Base-by-base conservation (phyloP, 2,797 vertebrate genomes). In the Enteromius paludinosus region DNA sequence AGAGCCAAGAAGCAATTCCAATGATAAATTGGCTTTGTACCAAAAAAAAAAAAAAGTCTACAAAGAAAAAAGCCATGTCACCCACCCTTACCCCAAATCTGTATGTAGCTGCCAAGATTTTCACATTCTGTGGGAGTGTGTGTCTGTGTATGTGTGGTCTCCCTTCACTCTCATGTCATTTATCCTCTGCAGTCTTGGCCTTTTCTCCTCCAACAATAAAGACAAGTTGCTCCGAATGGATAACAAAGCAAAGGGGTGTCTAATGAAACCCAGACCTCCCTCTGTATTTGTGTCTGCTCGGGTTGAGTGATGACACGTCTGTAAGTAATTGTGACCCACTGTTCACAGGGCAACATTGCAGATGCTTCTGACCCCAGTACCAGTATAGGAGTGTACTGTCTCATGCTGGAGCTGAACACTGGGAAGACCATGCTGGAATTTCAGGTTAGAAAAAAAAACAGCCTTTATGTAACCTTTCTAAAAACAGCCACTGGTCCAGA, bases 341-440 rank as follows among this genome's bases (percentile, higher is more conserved):
- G 83, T 88, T 70, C 82, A 43, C 87, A 97, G 97, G 96, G 96
- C 72, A 94, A 92, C 68, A 85, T 95, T 77, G 92, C 94, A 35
- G 95, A 97, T 33, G 95, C 94, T 0, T 92, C 94, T 47, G 95
- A 97, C 87, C 95, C 96, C 5, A 92, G 94, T 85, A 97, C 96
- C 78, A 97, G 96, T 83, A 91, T 98, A 45, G 97, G 97, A 85
- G 95, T 95, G 77, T 98, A 97, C 87, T 94, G 94, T 82, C 92
- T 96, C 85, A 95, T 97, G 92, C 83, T 97, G 84, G 93, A 96
- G 86, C 93, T 95, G 38, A 96, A 96, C 83, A 91, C 91, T 78
- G 96, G 97, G 78, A 96, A 93, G 90, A 97, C 95, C 23, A 97
- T 97, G 96, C 91, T 97, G 89, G 95, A 98, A 90, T 97, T 97